phyloP scores from a whole-genome alignment of 2,113 vertebrate species.

The Dunckerocampus dactyliophorus region DNA sequence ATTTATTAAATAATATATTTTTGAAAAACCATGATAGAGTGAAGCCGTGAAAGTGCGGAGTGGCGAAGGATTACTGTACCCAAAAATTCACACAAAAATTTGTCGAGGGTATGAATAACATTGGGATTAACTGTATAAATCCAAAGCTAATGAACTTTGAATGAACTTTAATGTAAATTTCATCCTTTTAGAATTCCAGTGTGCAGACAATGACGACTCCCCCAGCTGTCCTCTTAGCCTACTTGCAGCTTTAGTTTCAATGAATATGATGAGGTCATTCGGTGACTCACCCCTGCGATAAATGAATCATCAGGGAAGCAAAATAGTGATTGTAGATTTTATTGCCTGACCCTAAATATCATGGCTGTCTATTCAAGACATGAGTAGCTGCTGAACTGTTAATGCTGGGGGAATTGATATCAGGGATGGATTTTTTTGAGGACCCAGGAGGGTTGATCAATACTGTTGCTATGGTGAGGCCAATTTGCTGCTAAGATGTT shows the following conservation, averaged over 20 bases:
- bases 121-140: not conserved
- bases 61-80: no score
- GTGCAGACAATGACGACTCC: slow-evolving; percentile 17
- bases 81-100: not conserved
- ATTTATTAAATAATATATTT: no score
- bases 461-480: slow-evolving; percentile 71
- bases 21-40: no score
- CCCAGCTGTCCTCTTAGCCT: slow-evolving; percentile 10
- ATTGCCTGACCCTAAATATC: slow-evolving; percentile 60
- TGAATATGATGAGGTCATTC: slow-evolving; percentile 46
- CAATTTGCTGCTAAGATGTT: slow-evolving; percentile 67
- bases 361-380: slow-evolving; percentile 47
- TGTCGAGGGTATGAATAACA: not conserved
- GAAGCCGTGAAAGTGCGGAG: no score
- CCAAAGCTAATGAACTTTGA: not conserved
- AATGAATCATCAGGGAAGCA: slow-evolving; percentile 55
- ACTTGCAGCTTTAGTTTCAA: slow-evolving; percentile 21
- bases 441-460: slow-evolving; percentile 62
- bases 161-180: slow-evolving; percentile 13
- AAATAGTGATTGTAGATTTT: slow-evolving; percentile 60
- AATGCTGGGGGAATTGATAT: slow-evolving; percentile 62
- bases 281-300: slow-evolving; percentile 52
- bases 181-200: slow-evolving; percentile 1
- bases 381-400: slow-evolving; percentile 61
- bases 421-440: slow-evolving; percentile 63